phyloP scores from a whole-genome alignment of 2,797 vertebrate genomes.

The Enoplosus armatus region DNA sequence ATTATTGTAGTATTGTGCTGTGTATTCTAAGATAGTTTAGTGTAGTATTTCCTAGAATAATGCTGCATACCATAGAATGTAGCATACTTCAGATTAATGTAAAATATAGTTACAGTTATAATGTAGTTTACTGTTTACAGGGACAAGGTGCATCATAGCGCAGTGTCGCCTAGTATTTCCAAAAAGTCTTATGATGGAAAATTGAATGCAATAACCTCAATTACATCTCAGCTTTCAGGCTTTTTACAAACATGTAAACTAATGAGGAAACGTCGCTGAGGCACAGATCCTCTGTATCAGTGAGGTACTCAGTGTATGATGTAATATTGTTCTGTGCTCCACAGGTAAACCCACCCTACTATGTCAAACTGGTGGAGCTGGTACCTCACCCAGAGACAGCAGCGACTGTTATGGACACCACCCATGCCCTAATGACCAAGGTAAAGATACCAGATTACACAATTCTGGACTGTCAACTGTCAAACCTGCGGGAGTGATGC shows the following conservation, averaged over 20 bases:
- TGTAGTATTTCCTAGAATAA: background rate
- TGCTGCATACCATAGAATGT: background rate
- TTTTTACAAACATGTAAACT: background rate
- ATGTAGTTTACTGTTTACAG: too few species aligned
- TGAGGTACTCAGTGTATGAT: background rate
- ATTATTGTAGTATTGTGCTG: background rate
- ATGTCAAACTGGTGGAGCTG: conserved; percentile 94
- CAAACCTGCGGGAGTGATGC: background rate
- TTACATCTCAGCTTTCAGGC: background rate
- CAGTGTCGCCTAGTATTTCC: background rate
- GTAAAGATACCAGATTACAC: conserved; percentile 35
- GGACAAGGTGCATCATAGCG: background rate
- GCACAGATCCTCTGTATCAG: background rate
- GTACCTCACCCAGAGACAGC: conserved; percentile 94
- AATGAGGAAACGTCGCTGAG: background rate
- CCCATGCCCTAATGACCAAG: conserved; percentile 90
- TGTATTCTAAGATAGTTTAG: background rate
- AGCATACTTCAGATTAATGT: background rate
- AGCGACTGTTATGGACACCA: conserved; percentile 84
- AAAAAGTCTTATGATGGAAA: background rate
- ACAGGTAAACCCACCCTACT: conserved; percentile 97
- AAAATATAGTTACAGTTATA: background rate
- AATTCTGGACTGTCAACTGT: background rate
- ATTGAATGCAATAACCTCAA: background rate
- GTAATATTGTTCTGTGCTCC: background rate